Evolutionary conservation across 1,140 invertebrate species (phyloP), one percentile per base, ranked within the genome.

Genomic region (Drosophila athabasca): DNA sequence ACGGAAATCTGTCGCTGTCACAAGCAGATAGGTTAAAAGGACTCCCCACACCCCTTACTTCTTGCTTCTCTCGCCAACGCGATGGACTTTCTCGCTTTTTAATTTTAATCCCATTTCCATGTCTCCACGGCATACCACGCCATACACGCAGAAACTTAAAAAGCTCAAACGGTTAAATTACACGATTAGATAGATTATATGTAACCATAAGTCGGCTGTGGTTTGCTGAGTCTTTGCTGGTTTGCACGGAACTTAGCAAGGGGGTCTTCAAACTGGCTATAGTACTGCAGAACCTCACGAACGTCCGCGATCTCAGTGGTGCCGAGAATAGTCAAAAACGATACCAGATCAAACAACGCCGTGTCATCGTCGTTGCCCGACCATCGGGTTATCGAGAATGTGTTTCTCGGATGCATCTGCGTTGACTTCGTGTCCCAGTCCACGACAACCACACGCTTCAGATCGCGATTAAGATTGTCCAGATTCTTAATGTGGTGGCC

Each of bases 401-500:
- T 94, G 92, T 99, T 99, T 69, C 96, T 94, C 7, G 95, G 95
- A 92, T 99, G 96, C 55, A 97, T 94, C 92, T 98, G 95, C 1
- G 97, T 96, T 11, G 97, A 96, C 64, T 97, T 94, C 26, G 94
- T 91, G 93, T 99, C 96, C 96, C 98, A 99, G 90, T 99, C 99
- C 22, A 99, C 94, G 60, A 99, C 96, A 83, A 99, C 99, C 91
- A 99, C 98, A 93, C 97, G 99, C 54, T 94, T 96, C 22, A 99
- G 93, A 93, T 99, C 98, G 65, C 99, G 94, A 91, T 99, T 99
- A 9, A 99, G 93, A 79, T 96, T 96, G 79, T 96, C 95, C 48
- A 99, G 93, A 93, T 99, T 98, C 93, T 99, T 99, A 0, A 99
- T 95, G 92, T 99, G 98, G 83, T 97, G 95, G 0, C 98, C 98